phyloP scores from a whole-genome alignment of 2,888 invertebrate species.

The Drosophila longiperda region DNA sequence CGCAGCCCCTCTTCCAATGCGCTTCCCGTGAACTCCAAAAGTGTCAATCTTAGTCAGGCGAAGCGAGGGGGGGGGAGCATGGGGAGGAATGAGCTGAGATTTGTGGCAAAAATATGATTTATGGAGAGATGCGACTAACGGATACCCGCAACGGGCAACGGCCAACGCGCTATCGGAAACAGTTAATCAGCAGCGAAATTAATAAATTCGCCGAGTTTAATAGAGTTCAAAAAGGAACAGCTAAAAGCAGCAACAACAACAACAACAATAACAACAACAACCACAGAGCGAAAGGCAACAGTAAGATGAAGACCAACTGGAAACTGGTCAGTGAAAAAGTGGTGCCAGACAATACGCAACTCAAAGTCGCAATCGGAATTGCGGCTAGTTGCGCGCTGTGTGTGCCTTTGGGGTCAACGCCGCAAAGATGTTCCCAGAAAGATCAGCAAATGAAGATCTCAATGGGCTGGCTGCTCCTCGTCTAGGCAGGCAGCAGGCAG shows the following conservation, averaged over 20 bases:
- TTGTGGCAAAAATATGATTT: slow-evolving; percentile 65
- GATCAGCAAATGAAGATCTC: slow-evolving; percentile 84
- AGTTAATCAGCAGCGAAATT: slow-evolving; percentile 79
- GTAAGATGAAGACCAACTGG: slow-evolving; percentile 32
- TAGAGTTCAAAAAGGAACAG: slow-evolving; percentile 79
- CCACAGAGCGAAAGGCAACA: slow-evolving; percentile 4
- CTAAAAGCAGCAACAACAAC: slow-evolving; percentile 34
- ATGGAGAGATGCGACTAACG: slow-evolving; percentile 70
- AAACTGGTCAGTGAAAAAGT: slow-evolving; percentile 52
- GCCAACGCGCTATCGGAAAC: slow-evolving; percentile 71
- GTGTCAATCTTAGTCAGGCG: slow-evolving; percentile 65
- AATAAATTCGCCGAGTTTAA: slow-evolving; percentile 81
- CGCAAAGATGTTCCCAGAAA: slow-evolving; percentile 84
- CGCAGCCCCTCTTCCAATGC: not conserved
- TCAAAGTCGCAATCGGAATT: slow-evolving; percentile 37
- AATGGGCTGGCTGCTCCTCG: slow-evolving; percentile 78
- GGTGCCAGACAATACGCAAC: slow-evolving; percentile 62
- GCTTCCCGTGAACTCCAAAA: slow-evolving; percentile 20
- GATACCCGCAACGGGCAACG: slow-evolving; percentile 62
- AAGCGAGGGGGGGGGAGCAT: slow-evolving; percentile 8
- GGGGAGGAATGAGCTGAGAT: slow-evolving; percentile 32
- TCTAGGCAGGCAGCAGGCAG: slow-evolving; percentile 49
- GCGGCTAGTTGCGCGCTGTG: slow-evolving; percentile 30
- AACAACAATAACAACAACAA: slow-evolving; percentile 35
- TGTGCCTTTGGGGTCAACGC: slow-evolving; percentile 75